A percentile compares a stretch with the other conserved stretches of the same genome.
These are phyloP conservation scores for Lynx canadensis DNA, from an alignment of 2,113 vertebrate genomes.

Conservation along the genomic window DNA sequence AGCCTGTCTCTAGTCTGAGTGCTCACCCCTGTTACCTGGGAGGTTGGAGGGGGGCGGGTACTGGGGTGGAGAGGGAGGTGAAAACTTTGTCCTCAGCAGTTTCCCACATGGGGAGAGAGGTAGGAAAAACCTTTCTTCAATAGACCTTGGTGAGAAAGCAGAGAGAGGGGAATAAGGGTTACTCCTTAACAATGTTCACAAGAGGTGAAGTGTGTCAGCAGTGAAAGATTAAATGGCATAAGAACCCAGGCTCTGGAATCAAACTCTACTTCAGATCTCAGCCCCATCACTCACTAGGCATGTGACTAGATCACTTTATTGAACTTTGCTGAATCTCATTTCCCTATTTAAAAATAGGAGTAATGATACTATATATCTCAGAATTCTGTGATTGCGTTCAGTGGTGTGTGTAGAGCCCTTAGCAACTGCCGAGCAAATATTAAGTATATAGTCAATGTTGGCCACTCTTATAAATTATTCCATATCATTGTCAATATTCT, in stretches of 20 bases:
- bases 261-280: neutral
- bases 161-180: neutral
- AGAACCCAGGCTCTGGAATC: neutral
- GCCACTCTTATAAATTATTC: conserved; percentile 12
- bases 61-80: neutral
- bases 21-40: neutral
- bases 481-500: neutral
- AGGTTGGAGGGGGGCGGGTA: neutral
- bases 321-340: neutral
- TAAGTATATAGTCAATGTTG: neutral
- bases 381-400: neutral
- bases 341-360: neutral
- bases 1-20: neutral
- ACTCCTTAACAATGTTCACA: neutral
- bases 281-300: neutral
- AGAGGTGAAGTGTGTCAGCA: neutral
- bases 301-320: neutral
- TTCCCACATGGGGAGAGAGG: neutral
- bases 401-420: neutral
- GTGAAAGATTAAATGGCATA: neutral
- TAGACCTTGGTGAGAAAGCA: neutral
- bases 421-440: neutral
- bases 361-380: conserved; percentile 12
- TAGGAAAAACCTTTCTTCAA: neutral
- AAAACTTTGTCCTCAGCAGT: neutral